phyloP scores from a whole-genome alignment of 2,888 invertebrate species.

The Eupithecia exiguata region DNA sequence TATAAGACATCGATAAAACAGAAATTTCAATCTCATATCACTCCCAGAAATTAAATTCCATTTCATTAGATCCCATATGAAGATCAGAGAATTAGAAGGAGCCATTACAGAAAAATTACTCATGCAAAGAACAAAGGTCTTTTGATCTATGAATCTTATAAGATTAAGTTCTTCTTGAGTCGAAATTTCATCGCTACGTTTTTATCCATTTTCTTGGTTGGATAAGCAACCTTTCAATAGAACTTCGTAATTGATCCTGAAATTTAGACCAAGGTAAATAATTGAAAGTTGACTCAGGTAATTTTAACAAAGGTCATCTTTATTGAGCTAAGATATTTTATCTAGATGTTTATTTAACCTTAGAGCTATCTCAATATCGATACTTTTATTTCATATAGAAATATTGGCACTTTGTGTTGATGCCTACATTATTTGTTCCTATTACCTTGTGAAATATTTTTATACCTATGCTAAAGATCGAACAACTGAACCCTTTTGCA shows the following conservation, averaged over 20 bases:
- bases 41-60: slow-evolving; percentile 5
- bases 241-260: slow-evolving; percentile 33
- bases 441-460: background rate
- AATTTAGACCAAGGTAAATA: slow-evolving; percentile 36
- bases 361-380: background rate
- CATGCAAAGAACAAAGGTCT: slow-evolving; percentile 49
- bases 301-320: background rate
- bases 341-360: background rate
- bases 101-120: slow-evolving; percentile 44
- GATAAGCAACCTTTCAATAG: slow-evolving; percentile 55
- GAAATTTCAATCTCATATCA: slow-evolving; percentile 2
- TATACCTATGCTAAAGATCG: background rate
- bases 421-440: background rate
- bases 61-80: slow-evolving; percentile 21
- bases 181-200: slow-evolving; percentile 52
- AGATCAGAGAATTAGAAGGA: slow-evolving; percentile 33
- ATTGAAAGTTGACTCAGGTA: background rate
- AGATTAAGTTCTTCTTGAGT: slow-evolving; percentile 53
- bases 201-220: slow-evolving; percentile 44
- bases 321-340: background rate
- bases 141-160: slow-evolving; percentile 42
- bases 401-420: no score
- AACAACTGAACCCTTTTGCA: background rate
- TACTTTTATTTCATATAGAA: background rate
- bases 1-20: background rate